Conservation (phyloP, 2,113 vertebrate species). For the Mesitornis unicolor region DNA sequence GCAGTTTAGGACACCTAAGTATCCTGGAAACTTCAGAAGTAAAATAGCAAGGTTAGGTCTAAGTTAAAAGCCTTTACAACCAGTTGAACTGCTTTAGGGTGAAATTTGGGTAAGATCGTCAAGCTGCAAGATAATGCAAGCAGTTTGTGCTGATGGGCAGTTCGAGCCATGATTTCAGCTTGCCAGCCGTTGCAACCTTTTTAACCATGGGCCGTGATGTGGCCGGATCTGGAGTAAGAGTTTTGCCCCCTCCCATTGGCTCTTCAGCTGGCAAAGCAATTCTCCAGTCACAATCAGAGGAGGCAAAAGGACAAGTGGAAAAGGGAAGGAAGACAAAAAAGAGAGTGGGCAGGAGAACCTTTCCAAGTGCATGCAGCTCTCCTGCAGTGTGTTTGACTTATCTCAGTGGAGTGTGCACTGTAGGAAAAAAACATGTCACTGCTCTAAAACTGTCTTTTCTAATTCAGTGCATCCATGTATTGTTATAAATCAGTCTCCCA, state of each 20-base stretch:
- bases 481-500: conserved; percentile 73
- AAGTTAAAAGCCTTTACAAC: not conserved
- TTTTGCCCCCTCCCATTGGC: not conserved
- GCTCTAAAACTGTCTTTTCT: conserved; percentile 80
- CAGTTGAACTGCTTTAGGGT: not conserved
- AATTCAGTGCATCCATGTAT: conserved; percentile 76
- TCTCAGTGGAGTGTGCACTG: conserved; percentile 47
- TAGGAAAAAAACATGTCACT: conserved; percentile 68
- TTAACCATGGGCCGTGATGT: not conserved
- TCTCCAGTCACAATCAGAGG: not conserved
- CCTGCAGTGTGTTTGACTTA: conserved; percentile 23
- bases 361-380: conserved; percentile 23
- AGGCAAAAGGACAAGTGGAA: not conserved
- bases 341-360: not conserved
- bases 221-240: not conserved
- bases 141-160: not conserved
- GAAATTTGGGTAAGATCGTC: not conserved
- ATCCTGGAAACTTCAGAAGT: not conserved
- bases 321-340: not conserved
- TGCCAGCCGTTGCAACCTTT: not conserved
- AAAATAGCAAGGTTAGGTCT: not conserved
- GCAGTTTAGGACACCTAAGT: not conserved
- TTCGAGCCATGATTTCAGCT: not conserved
- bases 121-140: not conserved
- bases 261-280: not conserved